These are phyloP conservation scores for Centropyge bicolor DNA, from an alignment of 2,797 vertebrate genomes.

Conservation along the genomic window DNA sequence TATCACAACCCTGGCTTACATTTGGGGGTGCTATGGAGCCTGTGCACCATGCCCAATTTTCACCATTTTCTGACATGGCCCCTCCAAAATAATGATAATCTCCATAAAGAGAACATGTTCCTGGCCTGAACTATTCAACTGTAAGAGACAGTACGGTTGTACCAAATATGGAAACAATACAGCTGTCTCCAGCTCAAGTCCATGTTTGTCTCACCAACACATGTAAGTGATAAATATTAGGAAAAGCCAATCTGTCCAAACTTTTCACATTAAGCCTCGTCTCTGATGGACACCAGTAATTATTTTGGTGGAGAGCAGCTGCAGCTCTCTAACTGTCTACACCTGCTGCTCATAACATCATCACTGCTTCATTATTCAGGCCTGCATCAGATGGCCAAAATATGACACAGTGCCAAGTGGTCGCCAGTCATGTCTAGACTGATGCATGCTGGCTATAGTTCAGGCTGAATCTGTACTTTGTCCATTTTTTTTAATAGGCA, in stretches of 20 bases:
- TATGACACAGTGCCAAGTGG: conserved; percentile 25
- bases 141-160: background rate
- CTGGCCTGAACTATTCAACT: background rate
- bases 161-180: background rate
- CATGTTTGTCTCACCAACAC: conserved; percentile 3
- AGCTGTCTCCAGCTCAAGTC: background rate
- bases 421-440: conserved; percentile 17
- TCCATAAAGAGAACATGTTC: too few relatives aligned
- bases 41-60: too few relatives aligned
- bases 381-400: conserved; percentile 18
- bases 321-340: conserved; percentile 40
- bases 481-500: background rate
- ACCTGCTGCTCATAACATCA: conserved; percentile 53
- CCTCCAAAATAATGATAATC: too few relatives aligned
- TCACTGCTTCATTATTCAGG: conserved; percentile 37
- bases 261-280: conserved; percentile 31
- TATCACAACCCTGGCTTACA: too few relatives aligned
- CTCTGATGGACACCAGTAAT: conserved; percentile 46
- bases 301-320: conserved; percentile 46
- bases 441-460: background rate
- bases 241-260: conserved; percentile 29
- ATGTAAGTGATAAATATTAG: conserved; percentile 25
- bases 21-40: too few relatives aligned
- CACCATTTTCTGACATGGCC: too few relatives aligned
- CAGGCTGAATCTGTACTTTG: background rate